Base-by-base conservation (phyloP, 2,888 invertebrate genomes). In the Himalopsyche tibetana region DNA sequence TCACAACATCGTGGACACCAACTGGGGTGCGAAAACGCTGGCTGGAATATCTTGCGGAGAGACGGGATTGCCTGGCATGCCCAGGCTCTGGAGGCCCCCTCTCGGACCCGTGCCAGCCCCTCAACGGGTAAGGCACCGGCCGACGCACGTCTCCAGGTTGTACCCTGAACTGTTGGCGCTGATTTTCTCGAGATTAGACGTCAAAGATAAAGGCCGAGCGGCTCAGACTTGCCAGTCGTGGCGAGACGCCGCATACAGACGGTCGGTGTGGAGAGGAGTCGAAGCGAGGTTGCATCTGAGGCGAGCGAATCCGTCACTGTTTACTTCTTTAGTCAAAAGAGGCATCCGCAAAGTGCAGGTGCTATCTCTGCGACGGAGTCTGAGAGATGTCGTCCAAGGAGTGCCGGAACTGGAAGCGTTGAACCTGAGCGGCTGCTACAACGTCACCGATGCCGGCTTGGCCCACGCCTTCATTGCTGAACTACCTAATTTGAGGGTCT, bases 181-280 rank as follows among this genome's bases (percentile, higher is more conserved):
- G 90, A 98, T 99, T 91, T 99, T 99, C 92, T 95, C 97, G 90
- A 95, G 97, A 92, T 93, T 99, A 91, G 96, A 97, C 84, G 97
- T 98, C 79, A 94, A 96, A 89, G 98, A 98, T 92, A 95, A 97
- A 91, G 98, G 98, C 3, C 94, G 97, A 79, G 98, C 96, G 36
- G 97, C 98, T 4, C 98, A 98, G 92, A 98, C 98, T 88, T 97
- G 97, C 91, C 94, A 95, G 85, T 93, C 96, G 86, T 99, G 98
- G 98, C 93, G 98, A 87, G 98, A 98, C 90, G 98, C 98, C 80
- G 96, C 97, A 51, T 98, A 98, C 92, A 96, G 97, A 90, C 96
- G 97, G 89, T 96, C 96, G 69, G 98, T 99, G 36, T 99, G 99
- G 99, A 95, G 97, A 89, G 98, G 98, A 84, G 98, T 98, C 55